phyloP scores from a whole-genome alignment of 2,797 vertebrate species.

The Mionectes olivaceus region DNA sequence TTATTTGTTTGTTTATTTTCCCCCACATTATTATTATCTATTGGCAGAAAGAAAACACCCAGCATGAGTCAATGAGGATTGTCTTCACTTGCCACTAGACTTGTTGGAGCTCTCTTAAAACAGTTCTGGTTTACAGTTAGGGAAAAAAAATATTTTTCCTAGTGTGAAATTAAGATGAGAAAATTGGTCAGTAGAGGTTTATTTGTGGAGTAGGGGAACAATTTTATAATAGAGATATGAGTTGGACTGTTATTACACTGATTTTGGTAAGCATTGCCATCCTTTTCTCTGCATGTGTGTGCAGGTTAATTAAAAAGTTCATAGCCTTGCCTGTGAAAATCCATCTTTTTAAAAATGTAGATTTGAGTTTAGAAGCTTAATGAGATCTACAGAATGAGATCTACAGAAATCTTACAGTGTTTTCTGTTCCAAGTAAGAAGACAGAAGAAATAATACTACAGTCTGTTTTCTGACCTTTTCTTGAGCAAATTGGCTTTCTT shows the following conservation, averaged over 20 bases:
- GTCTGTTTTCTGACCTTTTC: slow-evolving; percentile 41
- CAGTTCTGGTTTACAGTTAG: not conserved
- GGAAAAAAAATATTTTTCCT: not conserved
- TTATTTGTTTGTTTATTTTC: not conserved
- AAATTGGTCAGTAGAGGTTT: not conserved
- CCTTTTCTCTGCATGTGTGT: not conserved
- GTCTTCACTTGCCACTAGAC: not conserved
- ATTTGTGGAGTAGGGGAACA: not conserved
- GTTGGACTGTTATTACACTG: not conserved
- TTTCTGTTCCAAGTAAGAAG: not conserved
- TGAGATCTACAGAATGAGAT: slow-evolving; percentile 31
- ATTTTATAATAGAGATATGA: not conserved
- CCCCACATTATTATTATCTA: not conserved
- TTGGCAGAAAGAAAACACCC: not conserved
- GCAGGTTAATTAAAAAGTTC: slow-evolving; percentile 38
- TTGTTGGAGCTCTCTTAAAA: not conserved
- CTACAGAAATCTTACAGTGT: not conserved
- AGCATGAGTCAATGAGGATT: not conserved
- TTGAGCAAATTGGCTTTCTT: slow-evolving; percentile 30
- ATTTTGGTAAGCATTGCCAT: not conserved
- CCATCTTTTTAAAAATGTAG: not conserved
- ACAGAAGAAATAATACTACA: not conserved
- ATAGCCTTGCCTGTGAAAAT: not conserved
- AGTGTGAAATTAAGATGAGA: not conserved
- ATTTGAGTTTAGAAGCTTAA: slow-evolving; percentile 35